phyloP scores from a whole-genome alignment of 2,113 vertebrate genomes.

The Triplophysa rosa region DNA sequence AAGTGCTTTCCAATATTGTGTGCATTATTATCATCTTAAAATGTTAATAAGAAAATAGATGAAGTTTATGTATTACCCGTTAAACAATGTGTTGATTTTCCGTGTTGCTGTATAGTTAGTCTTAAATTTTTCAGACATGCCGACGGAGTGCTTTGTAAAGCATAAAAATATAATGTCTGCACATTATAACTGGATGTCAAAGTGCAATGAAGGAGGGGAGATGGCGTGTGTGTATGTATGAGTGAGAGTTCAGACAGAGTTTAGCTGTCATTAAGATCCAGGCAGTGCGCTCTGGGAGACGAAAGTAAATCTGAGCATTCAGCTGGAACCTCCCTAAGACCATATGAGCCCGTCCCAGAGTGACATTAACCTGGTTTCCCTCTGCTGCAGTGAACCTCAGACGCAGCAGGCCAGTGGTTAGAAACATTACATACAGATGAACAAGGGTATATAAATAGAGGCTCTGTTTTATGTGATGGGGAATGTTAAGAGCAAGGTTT shows the following conservation, averaged over 20 bases:
- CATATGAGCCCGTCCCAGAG: conserved; percentile 37
- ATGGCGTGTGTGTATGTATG: not conserved
- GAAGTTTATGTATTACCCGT: not conserved
- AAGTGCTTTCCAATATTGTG: no score
- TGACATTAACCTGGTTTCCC: conserved; percentile 35
- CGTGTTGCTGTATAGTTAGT: not conserved
- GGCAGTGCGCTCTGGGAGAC: conserved; percentile 47
- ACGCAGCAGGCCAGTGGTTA: conserved; percentile 5
- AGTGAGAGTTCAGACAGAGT: conserved; percentile 39
- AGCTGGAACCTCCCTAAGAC: conserved; percentile 40
- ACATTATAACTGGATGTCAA: conserved; percentile 37
- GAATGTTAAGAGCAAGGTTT: not conserved
- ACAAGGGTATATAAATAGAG: conserved; percentile 3
- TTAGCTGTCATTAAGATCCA: conserved; percentile 46
- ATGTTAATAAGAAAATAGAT: not conserved
- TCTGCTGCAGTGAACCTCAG: conserved; percentile 14
- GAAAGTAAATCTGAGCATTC: conserved; percentile 40
- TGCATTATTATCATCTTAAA: not conserved
- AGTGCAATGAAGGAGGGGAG: not conserved
- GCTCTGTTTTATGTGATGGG: not conserved
- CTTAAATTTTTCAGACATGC: not conserved
- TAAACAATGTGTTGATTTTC: not conserved
- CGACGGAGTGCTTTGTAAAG: not conserved
- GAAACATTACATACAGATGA: conserved; percentile 13
- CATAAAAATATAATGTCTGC: conserved; percentile 5